A percentile compares a stretch with the other conserved stretches of the same genome.
phyloP scores from a whole-genome alignment of 2,888 invertebrate species.

The Campoletis raptor region DNA sequence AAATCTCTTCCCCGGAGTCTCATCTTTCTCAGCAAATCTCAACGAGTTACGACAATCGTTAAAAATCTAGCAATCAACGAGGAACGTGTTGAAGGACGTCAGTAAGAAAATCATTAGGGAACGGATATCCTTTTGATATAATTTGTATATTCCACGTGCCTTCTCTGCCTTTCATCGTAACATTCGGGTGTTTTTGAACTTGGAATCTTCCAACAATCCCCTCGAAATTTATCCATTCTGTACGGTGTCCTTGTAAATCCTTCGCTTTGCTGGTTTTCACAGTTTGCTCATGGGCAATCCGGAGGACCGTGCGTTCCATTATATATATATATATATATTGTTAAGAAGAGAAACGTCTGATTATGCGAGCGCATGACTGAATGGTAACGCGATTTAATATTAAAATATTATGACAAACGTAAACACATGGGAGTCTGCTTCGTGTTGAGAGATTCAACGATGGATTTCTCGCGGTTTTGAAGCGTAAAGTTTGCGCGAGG shows the following conservation, averaged over 20 bases:
- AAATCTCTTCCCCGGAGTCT: not conserved
- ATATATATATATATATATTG: slow-evolving; percentile 33
- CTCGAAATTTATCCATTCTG: slow-evolving; percentile 62
- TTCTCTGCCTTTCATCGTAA: slow-evolving; percentile 75
- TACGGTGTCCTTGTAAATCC: slow-evolving; percentile 50
- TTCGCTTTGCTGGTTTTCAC: slow-evolving; percentile 49
- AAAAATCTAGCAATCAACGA: not conserved
- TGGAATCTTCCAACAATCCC: slow-evolving; percentile 74
- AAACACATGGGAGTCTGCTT: slow-evolving; percentile 76
- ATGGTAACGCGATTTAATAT: slow-evolving; percentile 85
- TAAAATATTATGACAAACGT: slow-evolving; percentile 85
- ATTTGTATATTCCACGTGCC: slow-evolving; percentile 80
- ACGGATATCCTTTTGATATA: slow-evolving; percentile 73
- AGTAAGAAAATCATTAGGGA: slow-evolving; percentile 34
- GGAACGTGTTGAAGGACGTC: not conserved
- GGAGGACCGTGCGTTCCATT: slow-evolving; percentile 12
- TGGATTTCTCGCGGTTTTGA: slow-evolving; percentile 45
- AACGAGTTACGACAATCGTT: not conserved
- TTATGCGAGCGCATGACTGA: slow-evolving; percentile 84
- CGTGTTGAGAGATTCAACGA: slow-evolving; percentile 37
- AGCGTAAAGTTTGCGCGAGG: slow-evolving; percentile 61
- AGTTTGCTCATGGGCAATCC: slow-evolving; percentile 39
- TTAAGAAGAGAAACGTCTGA: slow-evolving; percentile 79
- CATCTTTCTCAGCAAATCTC: not conserved
- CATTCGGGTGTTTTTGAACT: slow-evolving; percentile 71